Evolutionary conservation across 2,113 vertebrate species (phyloP), one percentile per base, ranked within the genome.

Genomic region (Prolemur simus): DNA sequence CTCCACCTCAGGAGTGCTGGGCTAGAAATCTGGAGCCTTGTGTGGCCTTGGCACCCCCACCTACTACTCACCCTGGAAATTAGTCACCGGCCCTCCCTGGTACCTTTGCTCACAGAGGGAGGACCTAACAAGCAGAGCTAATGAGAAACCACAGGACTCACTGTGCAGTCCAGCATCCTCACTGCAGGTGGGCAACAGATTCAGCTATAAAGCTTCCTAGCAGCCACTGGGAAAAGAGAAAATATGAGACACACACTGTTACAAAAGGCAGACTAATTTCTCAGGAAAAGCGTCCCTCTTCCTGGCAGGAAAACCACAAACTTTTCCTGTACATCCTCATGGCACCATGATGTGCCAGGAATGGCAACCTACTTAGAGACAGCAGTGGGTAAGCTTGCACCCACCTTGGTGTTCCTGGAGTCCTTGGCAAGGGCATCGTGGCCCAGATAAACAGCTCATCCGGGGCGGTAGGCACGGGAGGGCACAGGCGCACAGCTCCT

Each of bases 391-490:
- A 9, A 15, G 37, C 58, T 4, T 6, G 6, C 3, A 29, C 74
- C 45, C 29, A 49, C 17, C 45, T 49, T 32, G 20, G 74, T 49
- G 29, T 32, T 32, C 47, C 8, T 17, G 34, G 63, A 66, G 47
- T 0, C 56, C 49, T 37, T 60, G 37, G 3, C 15, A 17, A 9
- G 52, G 37, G 15, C 25, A 3, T 20, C 15, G 3, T 0, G 11
- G 56, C 29, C 27, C 34, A 1, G 25, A 32, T 4, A 21, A 18
- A 0, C 14, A 20, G 74, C 18, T 64, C 64, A 29, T 4, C 34
- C 3, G 0, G 9, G 12, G 49, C 8, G 1, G 56, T 0, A 0
- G n/a, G 74, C 18, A 68, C 21, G 1, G 0, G 32, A 37, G 37
- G 25, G 4, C 37, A 15, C 20, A 47, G 37, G 84, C 21, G 0